phyloP scores from a whole-genome alignment of 2,113 vertebrate species.

The Carlito syrichta region DNA sequence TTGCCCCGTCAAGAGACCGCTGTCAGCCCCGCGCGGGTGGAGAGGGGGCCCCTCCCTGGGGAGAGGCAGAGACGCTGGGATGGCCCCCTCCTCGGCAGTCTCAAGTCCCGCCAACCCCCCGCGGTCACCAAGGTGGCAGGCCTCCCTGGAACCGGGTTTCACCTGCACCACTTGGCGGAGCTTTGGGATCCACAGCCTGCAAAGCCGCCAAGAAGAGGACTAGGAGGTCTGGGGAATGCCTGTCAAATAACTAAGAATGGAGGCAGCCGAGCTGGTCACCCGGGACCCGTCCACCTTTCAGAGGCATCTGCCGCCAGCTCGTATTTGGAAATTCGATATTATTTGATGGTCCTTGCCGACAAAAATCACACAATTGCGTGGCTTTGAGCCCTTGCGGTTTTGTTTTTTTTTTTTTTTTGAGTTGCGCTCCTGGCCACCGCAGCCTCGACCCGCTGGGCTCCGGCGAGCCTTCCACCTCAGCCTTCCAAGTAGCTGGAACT shows the following conservation, averaged over 20 bases:
- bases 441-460: too few relatives aligned
- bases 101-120: slow-evolving; percentile 44
- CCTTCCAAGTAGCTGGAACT: too few relatives aligned
- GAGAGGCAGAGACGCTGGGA: background rate
- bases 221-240: background rate
- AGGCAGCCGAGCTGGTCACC: background rate
- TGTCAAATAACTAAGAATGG: background rate
- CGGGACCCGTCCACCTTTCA: background rate
- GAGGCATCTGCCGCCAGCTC: background rate
- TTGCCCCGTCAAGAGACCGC: background rate
- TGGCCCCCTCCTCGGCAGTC: slow-evolving; percentile 46
- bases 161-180: background rate
- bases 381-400: background rate
- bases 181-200: background rate
- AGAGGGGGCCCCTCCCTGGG: background rate
- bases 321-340: background rate
- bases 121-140: slow-evolving; percentile 62
- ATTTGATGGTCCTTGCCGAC: background rate
- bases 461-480: too few relatives aligned
- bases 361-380: background rate
- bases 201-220: background rate
- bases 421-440: too few relatives aligned
- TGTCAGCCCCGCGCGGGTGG: background rate
- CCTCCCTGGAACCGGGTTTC: slow-evolving; percentile 57
- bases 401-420: background rate